Conservation (phyloP, 1,140 invertebrate genomes). For the Pseudomyrmex dendroicus region DNA sequence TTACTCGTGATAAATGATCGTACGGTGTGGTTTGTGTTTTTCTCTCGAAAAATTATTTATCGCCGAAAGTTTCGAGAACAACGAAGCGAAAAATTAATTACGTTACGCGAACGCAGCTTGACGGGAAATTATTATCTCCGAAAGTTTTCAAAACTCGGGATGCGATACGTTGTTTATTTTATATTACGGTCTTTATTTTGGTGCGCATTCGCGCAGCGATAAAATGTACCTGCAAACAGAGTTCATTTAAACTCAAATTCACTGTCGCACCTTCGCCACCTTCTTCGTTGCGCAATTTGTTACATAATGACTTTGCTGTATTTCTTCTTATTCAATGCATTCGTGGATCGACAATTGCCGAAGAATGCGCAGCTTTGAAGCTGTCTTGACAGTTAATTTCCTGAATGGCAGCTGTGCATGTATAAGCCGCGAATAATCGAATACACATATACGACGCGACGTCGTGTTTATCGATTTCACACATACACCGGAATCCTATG, state of each 20-base stretch:
- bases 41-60: slow-evolving; percentile 39
- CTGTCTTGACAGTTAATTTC: slow-evolving; percentile 72
- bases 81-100: slow-evolving; percentile 15
- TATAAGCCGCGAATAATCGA: slow-evolving; percentile 43
- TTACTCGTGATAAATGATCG: slow-evolving; percentile 25
- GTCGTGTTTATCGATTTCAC: slow-evolving; percentile 29
- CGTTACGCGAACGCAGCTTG: neutral
- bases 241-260: slow-evolving; percentile 37
- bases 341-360: slow-evolving; percentile 43
- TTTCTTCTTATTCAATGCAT: slow-evolving; percentile 49
- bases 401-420: slow-evolving; percentile 48
- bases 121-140: slow-evolving; percentile 21
- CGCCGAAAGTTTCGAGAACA: slow-evolving; percentile 28
- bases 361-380: slow-evolving; percentile 48
- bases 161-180: slow-evolving; percentile 32
- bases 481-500: neutral
- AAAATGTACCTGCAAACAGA: neutral
- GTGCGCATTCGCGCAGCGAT: neutral
- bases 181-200: neutral
- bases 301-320: slow-evolving; percentile 51
- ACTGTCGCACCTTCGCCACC: neutral
- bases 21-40: neutral
- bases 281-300: slow-evolving; percentile 26
- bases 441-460: neutral
- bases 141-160: slow-evolving; percentile 11